A percentile compares a stretch with the other conserved stretches of the same genome.
Evolutionary conservation across 1,140 invertebrate species (phyloP).

Genomic region (Triops cancriformis): DNA sequence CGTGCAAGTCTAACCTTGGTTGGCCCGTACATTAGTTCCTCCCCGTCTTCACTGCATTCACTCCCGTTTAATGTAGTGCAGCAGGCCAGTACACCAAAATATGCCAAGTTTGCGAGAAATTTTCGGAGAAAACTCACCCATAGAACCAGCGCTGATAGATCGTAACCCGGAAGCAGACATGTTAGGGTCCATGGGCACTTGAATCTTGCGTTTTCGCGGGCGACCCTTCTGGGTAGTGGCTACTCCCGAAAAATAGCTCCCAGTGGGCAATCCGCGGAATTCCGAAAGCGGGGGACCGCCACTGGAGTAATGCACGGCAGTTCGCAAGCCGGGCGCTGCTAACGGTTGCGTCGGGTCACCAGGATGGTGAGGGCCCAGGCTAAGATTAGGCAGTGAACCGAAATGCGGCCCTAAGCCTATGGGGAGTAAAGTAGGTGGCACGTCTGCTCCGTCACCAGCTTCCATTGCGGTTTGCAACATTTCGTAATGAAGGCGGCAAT

Average conservation of each 20-base stretch:
- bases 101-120: not conserved
- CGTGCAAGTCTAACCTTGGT: too few species aligned
- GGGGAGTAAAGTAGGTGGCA: not conserved
- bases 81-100: too few species aligned
- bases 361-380: slow-evolving; percentile 18
- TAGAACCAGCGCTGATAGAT: slow-evolving; percentile 54
- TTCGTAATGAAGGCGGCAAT: slow-evolving; percentile 74
- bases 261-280: slow-evolving; percentile 16
- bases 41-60: too few species aligned
- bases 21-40: too few species aligned
- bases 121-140: slow-evolving; percentile 45
- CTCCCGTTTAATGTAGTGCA: too few species aligned
- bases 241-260: slow-evolving; percentile 58
- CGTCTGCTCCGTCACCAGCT: slow-evolving; percentile 1
- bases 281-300: slow-evolving; percentile 39
- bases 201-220: slow-evolving; percentile 68
- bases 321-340: slow-evolving; percentile 18
- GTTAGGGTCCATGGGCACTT: slow-evolving; percentile 46
- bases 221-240: slow-evolving; percentile 65
- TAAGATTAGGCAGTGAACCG: slow-evolving; percentile 12
- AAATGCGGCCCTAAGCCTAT: not conserved
- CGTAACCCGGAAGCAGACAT: slow-evolving; percentile 55
- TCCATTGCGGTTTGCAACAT: slow-evolving; percentile 44
- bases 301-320: slow-evolving; percentile 36
- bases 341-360: not conserved